A percentile compares a stretch with the other conserved stretches of the same genome.
Evolutionary conservation across 1,140 invertebrate species (phyloP).

Genomic region (Drosophila santomea): DNA sequence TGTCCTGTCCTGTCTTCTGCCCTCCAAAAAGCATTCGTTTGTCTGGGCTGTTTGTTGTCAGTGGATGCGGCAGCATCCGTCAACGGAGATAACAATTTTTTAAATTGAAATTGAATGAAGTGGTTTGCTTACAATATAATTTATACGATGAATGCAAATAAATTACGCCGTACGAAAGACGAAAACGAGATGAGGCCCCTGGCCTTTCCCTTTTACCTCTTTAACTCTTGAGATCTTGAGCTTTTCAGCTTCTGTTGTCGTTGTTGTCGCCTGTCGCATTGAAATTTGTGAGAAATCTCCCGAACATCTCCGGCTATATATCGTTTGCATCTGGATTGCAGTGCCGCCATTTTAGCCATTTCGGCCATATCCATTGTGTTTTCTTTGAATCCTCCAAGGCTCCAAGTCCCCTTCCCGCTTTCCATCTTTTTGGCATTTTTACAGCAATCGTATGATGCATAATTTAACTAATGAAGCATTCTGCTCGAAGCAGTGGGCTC

Average conservation of each 20-base stretch:
- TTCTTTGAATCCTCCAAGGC: not conserved
- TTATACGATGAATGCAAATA: constrained; percentile 84
- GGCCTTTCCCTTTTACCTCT: constrained; percentile 65
- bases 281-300: constrained; percentile 83
- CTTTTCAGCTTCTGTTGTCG: constrained; percentile 9
- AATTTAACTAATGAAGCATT: constrained; percentile 77
- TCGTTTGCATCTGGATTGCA: constrained; percentile 77
- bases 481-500: constrained; percentile 24
- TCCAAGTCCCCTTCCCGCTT: constrained; percentile 13
- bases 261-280: constrained; percentile 58
- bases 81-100: constrained; percentile 83
- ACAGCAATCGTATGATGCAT: constrained; percentile 74
- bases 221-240: constrained; percentile 31
- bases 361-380: constrained; percentile 58
- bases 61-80: constrained; percentile 77
- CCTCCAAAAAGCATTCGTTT: constrained; percentile 71
- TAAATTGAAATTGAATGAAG: constrained; percentile 84
- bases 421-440: constrained; percentile 61
- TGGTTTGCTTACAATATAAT: constrained; percentile 84
- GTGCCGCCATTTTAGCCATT: constrained; percentile 73
- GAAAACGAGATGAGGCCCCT: constrained; percentile 32
- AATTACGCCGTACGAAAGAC: constrained; percentile 70
- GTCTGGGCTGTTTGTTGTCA: constrained; percentile 77
- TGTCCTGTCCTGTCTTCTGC: constrained; percentile 42
- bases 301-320: constrained; percentile 54